phyloP scores from a whole-genome alignment of 2,113 vertebrate species.

The Cettia cetti region DNA sequence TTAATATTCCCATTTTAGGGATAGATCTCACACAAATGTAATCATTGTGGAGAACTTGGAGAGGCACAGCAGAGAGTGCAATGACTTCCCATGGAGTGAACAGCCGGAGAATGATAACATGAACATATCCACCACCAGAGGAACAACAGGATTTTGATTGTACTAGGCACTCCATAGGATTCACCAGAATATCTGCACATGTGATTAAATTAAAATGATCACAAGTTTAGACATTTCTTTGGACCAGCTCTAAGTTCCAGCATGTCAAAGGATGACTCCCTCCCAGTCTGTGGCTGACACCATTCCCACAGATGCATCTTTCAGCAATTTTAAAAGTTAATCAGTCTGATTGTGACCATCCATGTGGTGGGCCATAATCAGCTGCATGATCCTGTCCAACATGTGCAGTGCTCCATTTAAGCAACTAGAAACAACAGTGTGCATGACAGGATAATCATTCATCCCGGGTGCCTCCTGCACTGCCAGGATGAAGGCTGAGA shows the following conservation, averaged over 20 bases:
- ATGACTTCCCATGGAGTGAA: background rate
- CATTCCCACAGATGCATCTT: background rate
- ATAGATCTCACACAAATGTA: background rate
- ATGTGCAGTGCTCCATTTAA: background rate
- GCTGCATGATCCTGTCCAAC: background rate
- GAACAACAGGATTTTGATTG: background rate
- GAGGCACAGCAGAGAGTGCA: background rate
- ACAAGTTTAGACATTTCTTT: background rate
- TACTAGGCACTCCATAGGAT: background rate
- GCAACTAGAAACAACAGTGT: background rate
- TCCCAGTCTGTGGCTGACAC: background rate
- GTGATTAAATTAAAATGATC: background rate
- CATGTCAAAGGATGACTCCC: background rate
- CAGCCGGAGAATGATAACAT: background rate
- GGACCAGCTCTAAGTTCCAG: background rate
- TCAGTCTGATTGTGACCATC: background rate
- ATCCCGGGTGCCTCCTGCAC: background rate
- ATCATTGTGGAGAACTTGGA: accelerated
- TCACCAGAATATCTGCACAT: background rate
- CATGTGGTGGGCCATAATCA: background rate
- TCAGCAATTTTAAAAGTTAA: background rate
- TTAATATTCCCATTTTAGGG: background rate
- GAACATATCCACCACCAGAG: background rate
- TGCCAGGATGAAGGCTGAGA: background rate
- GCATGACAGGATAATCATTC: slow-evolving; percentile 10